Evolutionary conservation across 2,113 vertebrate species (phyloP), one percentile per base, ranked within the genome.

Genomic region (Larimichthys crocea): DNA sequence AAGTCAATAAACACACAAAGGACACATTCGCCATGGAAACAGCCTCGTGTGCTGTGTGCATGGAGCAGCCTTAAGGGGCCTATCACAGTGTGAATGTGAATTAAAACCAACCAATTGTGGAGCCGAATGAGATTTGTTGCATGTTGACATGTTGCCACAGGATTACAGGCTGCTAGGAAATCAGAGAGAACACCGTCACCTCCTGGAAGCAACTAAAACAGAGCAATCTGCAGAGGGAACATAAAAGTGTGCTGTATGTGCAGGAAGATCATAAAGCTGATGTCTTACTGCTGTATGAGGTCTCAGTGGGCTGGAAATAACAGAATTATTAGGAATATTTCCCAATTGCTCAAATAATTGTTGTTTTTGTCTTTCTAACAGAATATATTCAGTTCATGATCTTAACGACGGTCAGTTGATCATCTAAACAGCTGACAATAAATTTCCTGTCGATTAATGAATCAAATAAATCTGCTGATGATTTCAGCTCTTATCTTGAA

Each of bases 21-120:
- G 76, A 61, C 46, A 77, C 17, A 53, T 73, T 82, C 74, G 40
- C 86, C 88, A 89, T 87, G 86, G 91, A 83, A 91, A 91, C 88
- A 82, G 87, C 69, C 79, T 83, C 66, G 15, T 62, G 79, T 78
- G 76, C 78, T 24, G 66, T 5, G 72, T 59, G 75, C 61, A 46
- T 83, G 71, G 19, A 50, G 82, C 80, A 29, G 63, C 78, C 15
- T 79, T 84, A 83, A 79, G 60, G 50, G 4, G 55, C 84, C 83
- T 44, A 87, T 89, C 80, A 72, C 80, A 75, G 85, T 1, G 19
- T 56, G 72, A 79, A 60, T 20, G 52, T 61, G 70, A 89, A 85
- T 83, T 66, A 65, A 80, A 88, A 86, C 5, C 64, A 86, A 46
- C 87, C 88, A 89, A 85, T 84, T 66, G 73, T 20, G 17, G 82